Percentiles rank a stretch among this genome's conserved stretches.
Evolutionary conservation across 2,888 invertebrate species (phyloP).

Genomic region (Drosophila bunnanda): DNA sequence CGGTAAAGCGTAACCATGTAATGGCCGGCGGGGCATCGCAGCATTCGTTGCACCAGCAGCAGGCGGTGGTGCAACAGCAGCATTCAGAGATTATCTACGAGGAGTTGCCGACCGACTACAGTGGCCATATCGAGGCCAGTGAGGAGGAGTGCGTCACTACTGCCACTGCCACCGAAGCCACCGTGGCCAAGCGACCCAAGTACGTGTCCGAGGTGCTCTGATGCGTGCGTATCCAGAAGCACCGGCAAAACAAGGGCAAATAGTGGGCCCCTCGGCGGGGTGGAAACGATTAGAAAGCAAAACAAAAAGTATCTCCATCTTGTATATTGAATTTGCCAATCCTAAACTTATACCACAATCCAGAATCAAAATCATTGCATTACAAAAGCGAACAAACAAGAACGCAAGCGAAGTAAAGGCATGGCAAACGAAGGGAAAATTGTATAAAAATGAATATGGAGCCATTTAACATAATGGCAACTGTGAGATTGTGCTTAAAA

Average conservation of each 20-base stretch:
- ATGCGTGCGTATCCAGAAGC: slow-evolving; percentile 80
- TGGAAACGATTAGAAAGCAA: slow-evolving; percentile 54
- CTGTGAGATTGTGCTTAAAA: slow-evolving; percentile 68
- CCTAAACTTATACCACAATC: slow-evolving; percentile 33
- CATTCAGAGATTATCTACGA: slow-evolving; percentile 83
- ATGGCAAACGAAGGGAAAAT: slow-evolving; percentile 37
- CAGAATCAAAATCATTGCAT: slow-evolving; percentile 15
- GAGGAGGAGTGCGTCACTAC: slow-evolving; percentile 82
- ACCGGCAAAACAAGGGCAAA: slow-evolving; percentile 62
- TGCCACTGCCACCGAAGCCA: slow-evolving; percentile 57
- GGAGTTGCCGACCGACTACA: slow-evolving; percentile 83
- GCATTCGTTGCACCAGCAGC: slow-evolving; percentile 70
- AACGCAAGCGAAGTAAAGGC: slow-evolving; percentile 29
- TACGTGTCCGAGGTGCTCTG: slow-evolving; percentile 83
- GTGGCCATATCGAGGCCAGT: slow-evolving; percentile 81
- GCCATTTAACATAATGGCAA: slow-evolving; percentile 52
- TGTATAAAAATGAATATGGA: slow-evolving; percentile 55
- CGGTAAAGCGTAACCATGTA: slow-evolving; percentile 83
- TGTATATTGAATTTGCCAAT: slow-evolving; percentile 81
- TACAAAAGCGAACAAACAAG: slow-evolving; percentile 13
- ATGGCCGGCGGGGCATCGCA: slow-evolving; percentile 77
- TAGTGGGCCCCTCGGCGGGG: slow-evolving; percentile 55
- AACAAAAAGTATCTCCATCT: slow-evolving; percentile 75
- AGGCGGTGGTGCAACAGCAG: slow-evolving; percentile 59
- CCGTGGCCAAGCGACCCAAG: slow-evolving; percentile 83